Conservation (phyloP, 2,888 invertebrate genomes). For the Drosophila maculinotata region DNA sequence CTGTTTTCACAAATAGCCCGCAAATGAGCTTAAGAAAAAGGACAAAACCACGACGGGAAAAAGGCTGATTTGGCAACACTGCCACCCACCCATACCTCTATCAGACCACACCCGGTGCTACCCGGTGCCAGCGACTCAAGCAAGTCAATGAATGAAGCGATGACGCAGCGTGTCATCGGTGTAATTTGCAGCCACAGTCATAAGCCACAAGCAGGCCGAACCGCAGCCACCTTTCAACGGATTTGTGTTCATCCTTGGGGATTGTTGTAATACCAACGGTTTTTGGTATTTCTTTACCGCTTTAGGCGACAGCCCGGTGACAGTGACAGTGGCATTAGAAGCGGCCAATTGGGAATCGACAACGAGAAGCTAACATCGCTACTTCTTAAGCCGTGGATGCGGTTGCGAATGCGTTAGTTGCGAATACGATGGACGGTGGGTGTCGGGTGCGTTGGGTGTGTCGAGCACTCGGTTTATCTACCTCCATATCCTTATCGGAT, state of each 20-base stretch:
- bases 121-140: conserved; percentile 32
- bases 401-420: conserved; percentile 5
- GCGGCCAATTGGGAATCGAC: conserved; percentile 58
- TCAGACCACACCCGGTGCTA: not conserved
- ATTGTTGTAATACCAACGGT: conserved; percentile 67
- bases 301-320: conserved; percentile 53
- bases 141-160: conserved; percentile 73
- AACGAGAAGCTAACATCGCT: conserved; percentile 24
- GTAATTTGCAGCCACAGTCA: conserved; percentile 68
- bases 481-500: conserved; percentile 53
- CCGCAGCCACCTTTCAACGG: conserved; percentile 53
- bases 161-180: conserved; percentile 78
- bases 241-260: conserved; percentile 59
- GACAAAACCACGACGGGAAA: too few relatives aligned
- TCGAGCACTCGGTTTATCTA: conserved; percentile 6
- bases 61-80: too few relatives aligned
- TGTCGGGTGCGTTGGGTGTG: conserved; percentile 1
- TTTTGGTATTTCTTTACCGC: conserved; percentile 52
- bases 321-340: conserved; percentile 49
- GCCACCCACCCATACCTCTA: conserved; percentile 1
- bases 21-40: too few relatives aligned
- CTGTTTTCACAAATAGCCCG: too few relatives aligned
- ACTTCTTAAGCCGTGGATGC: conserved; percentile 20
- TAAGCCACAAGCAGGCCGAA: conserved; percentile 34
- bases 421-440: conserved; percentile 8